Evolutionary conservation across 64 coral and sea anemone species (phyloP).

Genomic region (Acropora yongei): DNA sequence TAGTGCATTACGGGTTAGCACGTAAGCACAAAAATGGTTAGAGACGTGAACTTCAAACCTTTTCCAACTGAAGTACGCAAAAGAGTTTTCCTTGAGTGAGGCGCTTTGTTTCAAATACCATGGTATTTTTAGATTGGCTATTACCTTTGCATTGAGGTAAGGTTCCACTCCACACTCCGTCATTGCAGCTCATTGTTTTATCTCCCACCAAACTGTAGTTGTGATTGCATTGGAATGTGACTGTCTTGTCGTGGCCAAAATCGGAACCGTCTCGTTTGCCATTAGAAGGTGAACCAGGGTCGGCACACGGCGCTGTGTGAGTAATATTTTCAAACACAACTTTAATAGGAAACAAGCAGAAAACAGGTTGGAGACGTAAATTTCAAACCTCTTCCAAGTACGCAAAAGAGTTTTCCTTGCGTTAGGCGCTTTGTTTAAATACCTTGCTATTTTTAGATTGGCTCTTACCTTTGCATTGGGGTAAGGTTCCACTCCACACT

Average conservation of each 20-base stretch:
- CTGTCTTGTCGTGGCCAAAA: background rate
- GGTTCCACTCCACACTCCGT: background rate
- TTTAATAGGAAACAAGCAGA: background rate
- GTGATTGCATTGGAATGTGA: background rate
- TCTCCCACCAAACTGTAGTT: background rate
- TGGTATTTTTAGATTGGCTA: no score
- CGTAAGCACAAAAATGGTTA: no score
- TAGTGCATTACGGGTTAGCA: no score
- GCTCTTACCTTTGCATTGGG: background rate
- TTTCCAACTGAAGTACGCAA: background rate
- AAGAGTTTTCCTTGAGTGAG: background rate
- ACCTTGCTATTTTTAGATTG: background rate
- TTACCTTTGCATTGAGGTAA: conserved; percentile 40
- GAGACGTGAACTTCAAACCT: no score
- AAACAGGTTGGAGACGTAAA: no score
- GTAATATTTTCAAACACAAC: no score
- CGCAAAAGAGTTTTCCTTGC: no score
- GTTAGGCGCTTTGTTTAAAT: background rate
- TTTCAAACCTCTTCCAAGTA: no score
- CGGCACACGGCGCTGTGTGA: background rate
- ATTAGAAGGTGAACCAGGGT: background rate
- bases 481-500: background rate
- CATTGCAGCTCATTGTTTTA: background rate
- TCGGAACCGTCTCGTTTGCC: background rate
- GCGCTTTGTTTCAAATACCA: background rate